These are phyloP conservation scores for Pinctada fucata DNA, from an alignment of 2,888 invertebrate genomes.

Conservation along the genomic window DNA sequence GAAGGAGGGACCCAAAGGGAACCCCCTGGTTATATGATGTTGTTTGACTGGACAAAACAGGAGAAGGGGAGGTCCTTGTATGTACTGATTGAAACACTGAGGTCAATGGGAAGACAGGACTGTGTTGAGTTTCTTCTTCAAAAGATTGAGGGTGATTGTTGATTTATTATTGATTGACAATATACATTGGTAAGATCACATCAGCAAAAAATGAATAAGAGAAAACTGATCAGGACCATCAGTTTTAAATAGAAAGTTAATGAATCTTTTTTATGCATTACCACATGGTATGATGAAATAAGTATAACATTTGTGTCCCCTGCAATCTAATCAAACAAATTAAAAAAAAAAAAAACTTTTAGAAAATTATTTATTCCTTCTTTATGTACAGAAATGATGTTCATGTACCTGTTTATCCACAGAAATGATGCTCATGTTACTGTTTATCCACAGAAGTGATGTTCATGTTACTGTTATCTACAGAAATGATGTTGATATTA, in stretches of 20 bases:
- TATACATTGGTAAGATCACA: not conserved
- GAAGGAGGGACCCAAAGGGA: constrained; percentile 3
- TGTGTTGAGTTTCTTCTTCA: constrained; percentile 22
- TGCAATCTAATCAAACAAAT: too few relatives aligned
- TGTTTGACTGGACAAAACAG: constrained; percentile 29
- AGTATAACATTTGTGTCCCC: too few relatives aligned
- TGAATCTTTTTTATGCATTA: not conserved
- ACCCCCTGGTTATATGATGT: constrained; percentile 25
- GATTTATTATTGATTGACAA: not conserved
- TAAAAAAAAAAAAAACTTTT: too few relatives aligned
- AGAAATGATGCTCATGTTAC: too few relatives aligned
- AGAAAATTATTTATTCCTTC: too few relatives aligned
- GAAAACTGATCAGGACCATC: not conserved
- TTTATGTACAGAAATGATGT: too few relatives aligned
- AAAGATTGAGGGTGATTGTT: constrained; percentile 16
- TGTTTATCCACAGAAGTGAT: too few relatives aligned
- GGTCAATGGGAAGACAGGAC: constrained; percentile 15
- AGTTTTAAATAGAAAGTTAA: not conserved
- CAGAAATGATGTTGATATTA: too few relatives aligned
- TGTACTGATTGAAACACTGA: constrained; percentile 22
- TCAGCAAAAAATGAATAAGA: not conserved
- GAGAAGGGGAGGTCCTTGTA: constrained; percentile 22
- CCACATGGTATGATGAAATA: too few relatives aligned
- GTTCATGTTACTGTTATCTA: too few relatives aligned
- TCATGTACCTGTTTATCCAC: too few relatives aligned